Evolutionary conservation across 1,140 invertebrate genomes (phyloP), one percentile per base, ranked within the genome.

Genomic region (Bombus confusus): DNA sequence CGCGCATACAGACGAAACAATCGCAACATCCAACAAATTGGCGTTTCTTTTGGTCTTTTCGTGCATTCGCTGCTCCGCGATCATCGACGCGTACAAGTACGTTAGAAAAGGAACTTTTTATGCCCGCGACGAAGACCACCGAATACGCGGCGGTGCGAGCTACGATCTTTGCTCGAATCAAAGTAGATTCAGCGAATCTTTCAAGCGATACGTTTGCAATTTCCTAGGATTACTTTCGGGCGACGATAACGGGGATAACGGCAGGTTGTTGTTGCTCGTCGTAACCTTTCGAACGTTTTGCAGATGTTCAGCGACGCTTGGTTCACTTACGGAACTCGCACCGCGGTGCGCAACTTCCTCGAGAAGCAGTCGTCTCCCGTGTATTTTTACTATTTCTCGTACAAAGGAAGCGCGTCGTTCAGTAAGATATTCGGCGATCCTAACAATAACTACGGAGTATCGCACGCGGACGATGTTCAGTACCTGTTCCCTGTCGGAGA

Each of bases 381-480:
- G 0, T 97, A 96, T 92, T 96, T 97, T 37, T 97, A 97, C 89
- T 95, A 97, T 12, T 96, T 97, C n/a, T 93, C 95, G 0, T 97
- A 97, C 88, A 95, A 95, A 90, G 97, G 97, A 8, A 93, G 95
- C n/a, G 95, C 95, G n/a, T 97, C 97, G 72, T 97, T 97, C 84
- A 97, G 96, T 15, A 95, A 95, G 87, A 96, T 97, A 79, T 97
- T 97, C 79, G 97, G 97, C 0, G 97, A 96, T 81, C 91, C 93
- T 3, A 90, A 93, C 25, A 95, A 94, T 25, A 95, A 97, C 91
- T 97, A 97, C 86, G 97, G 97, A 43, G 96, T 97, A 1, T 97
- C 96, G 73, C 97, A 97, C 92, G 97, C 97, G 2, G 97, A 98
- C 87, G 97, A 97, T 78, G 93, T 97, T 34, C 97, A 97, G 90